Evolutionary conservation across 2,888 invertebrate genomes (phyloP).

Genomic region (Leptopterna dolabrata): DNA sequence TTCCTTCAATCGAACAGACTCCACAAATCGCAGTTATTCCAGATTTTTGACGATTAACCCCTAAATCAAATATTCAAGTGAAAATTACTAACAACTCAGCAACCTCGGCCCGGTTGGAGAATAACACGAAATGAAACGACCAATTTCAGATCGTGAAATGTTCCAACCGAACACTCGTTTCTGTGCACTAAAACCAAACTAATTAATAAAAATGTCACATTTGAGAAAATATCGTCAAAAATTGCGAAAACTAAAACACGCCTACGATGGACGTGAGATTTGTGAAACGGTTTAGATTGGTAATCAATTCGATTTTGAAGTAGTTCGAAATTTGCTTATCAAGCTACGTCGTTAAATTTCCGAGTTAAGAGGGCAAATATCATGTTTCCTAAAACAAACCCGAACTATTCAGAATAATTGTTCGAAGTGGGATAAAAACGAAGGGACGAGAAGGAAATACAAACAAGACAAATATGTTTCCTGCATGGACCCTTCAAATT

Average conservation of each 20-base stretch:
- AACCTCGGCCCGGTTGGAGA: neutral
- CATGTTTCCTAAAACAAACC: no score
- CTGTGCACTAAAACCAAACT: neutral
- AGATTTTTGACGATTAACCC: neutral
- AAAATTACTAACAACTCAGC: neutral
- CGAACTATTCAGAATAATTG: no score
- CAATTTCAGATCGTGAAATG: constrained; percentile 21
- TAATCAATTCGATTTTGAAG: neutral
- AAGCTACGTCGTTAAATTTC: no score
- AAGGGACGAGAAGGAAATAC: neutral
- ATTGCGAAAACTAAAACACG: neutral
- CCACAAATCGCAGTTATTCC: no score
- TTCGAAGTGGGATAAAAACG: neutral
- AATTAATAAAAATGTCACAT: neutral
- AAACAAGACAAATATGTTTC: neutral
- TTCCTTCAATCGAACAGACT: no score
- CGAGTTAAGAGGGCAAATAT: no score
- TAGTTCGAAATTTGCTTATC: no score
- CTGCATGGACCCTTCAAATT: neutral
- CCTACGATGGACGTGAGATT: neutral
- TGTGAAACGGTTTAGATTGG: neutral
- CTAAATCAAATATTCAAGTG: no score
- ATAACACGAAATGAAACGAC: constrained; percentile 26
- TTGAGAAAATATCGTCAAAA: neutral
- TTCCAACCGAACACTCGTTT: neutral